Base-by-base conservation (phyloP, 2,888 invertebrate genomes). In the Heteromyza rotundicornis region DNA sequence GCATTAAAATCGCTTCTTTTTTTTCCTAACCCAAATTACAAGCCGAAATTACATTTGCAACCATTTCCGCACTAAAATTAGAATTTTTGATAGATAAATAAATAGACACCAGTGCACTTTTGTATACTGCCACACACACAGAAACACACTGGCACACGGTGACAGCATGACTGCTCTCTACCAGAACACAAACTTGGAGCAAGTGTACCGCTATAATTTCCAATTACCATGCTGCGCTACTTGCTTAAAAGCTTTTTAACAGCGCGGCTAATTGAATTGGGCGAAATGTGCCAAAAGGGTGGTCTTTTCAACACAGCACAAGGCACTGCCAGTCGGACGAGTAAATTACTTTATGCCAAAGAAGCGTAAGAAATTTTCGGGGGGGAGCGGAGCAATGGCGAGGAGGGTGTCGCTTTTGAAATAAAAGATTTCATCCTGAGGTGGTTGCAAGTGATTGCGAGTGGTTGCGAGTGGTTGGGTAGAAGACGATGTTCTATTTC, bases 231-330 rank as follows among this genome's bases (percentile, higher is more conserved):
- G 27, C 64, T 66, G 66, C 60, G 59, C 57, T 60, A 64, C 64
- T 66, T 60, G 52, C 67, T 69, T 69, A 70, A 70, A 70, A 70
- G 70, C 69, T 68, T 70, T 70, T 70, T 69, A 69, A 64, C 66
- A 67, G 68, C 64, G 64, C 63, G 59, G 62, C 67, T 70, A 70
- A 70, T 70, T 70, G 68, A 70, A 70, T 70, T 68, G 61, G 47
- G 19, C 20, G 20, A 47, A 47, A 3, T 47, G 47, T 2, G 47
- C 47, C 40, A 40, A 40, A n/a, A n/a, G n/a, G n/a, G n/a, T n/a
- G n/a, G n/a, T n/a, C n/a, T n/a, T n/a, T n/a, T n/a, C n/a, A n/a
- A n/a, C n/a, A n/a, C n/a, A n/a, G n/a, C n/a, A n/a, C n/a, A n/a
- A n/a, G n/a, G n/a, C n/a, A n/a, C n/a, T n/a, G n/a, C 27, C 10